Evolutionary conservation across 2,888 invertebrate species (phyloP).

Genomic region (Watsonalla cultraria): DNA sequence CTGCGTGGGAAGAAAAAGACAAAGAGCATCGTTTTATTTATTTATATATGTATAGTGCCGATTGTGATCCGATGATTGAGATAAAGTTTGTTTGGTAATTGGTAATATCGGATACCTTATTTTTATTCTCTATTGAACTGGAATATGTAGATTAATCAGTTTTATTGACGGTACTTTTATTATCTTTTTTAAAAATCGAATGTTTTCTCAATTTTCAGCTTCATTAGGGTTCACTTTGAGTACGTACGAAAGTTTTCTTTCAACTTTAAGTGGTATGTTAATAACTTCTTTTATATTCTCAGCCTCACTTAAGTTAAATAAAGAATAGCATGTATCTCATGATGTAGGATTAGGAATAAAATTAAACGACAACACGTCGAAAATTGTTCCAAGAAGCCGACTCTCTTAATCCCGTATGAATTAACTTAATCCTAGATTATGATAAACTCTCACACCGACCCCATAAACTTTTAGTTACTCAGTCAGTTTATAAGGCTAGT

Average conservation of each 20-base stretch:
- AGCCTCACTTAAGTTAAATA: too few species aligned
- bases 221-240: too few species aligned
- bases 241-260: too few species aligned
- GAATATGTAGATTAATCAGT: too few species aligned
- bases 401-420: neutral
- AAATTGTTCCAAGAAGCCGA: neutral
- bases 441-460: slow-evolving; percentile 21
- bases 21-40: slow-evolving; percentile 39
- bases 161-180: too few species aligned
- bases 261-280: too few species aligned
- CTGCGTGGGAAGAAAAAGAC: slow-evolving; percentile 44
- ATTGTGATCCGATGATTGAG: slow-evolving; percentile 10
- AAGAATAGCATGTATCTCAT: too few species aligned
- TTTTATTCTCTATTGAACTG: neutral
- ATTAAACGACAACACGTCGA: neutral
- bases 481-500: slow-evolving; percentile 29
- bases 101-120: neutral
- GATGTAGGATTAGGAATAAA: neutral
- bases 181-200: too few species aligned
- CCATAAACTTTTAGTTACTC: slow-evolving; percentile 39
- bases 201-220: too few species aligned
- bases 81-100: neutral
- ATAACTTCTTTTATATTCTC: too few species aligned
- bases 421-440: slow-evolving; percentile 7
- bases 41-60: slow-evolving; percentile 38